phyloP scores from a whole-genome alignment of 1,140 invertebrate species.

The Apocrypta bakeri region DNA sequence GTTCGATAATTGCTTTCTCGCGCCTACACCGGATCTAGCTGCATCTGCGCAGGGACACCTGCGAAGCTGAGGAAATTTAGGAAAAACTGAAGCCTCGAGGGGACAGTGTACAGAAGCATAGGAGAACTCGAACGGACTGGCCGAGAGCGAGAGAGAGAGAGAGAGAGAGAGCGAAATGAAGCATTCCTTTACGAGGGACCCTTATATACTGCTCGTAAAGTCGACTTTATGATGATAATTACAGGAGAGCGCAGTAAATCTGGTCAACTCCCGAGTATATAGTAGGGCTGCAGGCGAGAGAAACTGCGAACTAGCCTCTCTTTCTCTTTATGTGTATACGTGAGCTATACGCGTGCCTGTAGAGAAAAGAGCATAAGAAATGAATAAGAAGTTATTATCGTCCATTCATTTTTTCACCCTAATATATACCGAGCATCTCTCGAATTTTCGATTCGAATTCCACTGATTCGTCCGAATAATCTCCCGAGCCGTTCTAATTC shows the following conservation, averaged over 20 bases:
- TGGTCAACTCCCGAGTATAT: conserved; percentile 59
- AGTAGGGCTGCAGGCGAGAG: background rate
- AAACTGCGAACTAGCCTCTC: background rate
- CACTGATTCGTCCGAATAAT: background rate
- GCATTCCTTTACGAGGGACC: conserved; percentile 77
- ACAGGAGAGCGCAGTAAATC: conserved; percentile 75
- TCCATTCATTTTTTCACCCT: too few relatives aligned
- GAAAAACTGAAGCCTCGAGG: background rate
- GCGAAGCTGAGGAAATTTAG: background rate
- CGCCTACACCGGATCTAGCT: conserved; percentile 42
- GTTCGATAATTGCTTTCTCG: conserved; percentile 74
- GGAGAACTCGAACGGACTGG: background rate
- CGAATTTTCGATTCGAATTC: conserved; percentile 32
- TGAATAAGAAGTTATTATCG: too few relatives aligned
- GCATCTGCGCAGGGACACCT: background rate
- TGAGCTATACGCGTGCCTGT: background rate
- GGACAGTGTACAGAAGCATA: background rate
- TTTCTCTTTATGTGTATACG: too few relatives aligned
- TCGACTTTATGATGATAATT: conserved; percentile 80
- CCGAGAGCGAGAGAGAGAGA: background rate
- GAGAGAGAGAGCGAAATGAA: conserved; percentile 72
- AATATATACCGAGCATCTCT: too few relatives aligned
- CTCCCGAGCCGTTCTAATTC: background rate
- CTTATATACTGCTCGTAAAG: conserved; percentile 77
- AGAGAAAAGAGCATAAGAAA: background rate